Evolutionary conservation across 2,797 vertebrate species (phyloP), one percentile per base, ranked within the genome.

Genomic region (Pseudochromis fuscus): DNA sequence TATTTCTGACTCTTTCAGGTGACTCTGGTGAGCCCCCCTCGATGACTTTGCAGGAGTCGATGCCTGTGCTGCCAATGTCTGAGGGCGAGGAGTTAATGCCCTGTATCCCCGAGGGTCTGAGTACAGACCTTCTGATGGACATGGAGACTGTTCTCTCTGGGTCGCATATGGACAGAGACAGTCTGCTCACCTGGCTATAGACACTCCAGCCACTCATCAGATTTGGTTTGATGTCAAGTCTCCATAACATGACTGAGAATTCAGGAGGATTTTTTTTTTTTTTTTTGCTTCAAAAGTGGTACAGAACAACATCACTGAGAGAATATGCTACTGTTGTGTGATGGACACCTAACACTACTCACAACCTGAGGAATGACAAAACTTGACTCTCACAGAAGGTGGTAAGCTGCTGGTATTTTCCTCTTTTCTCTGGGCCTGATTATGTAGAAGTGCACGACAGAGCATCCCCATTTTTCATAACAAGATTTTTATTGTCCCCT

Each of bases 171-270:
- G 96, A 98, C 93, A 97, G 96, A 93, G 96, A 98, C 91, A 97
- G 95, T 91, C 96, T 98, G 91, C 95, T 98, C 88, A 98, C 97
- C 80, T 98, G 97, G 97, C 94, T 98, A 95, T 98, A 98, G 95
- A 94, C 75, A 57, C 61, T 11, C 40, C 61, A 18, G 37, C 31
- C 67, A 11, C 23, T 18, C 16, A 45, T 55, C 31, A 24, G 46
- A 65, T 23, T 13, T 56, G 70, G 53, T 74, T 72, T 80, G 63
- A 66, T 66, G 53, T 79, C 61, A 61, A 48, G 65, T 75, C 58
- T 80, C 78, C 65, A 49, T 25, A 50, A 79, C 33, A 7, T 66
- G 78, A 87, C 83, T 87, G 73, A 85, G 72, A 79, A 67, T 73
- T 83, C 45, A 70, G 77, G 60, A 79, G 74, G 77, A 85, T 64